phyloP scores from a whole-genome alignment of 2,888 invertebrate species.

The Pantelozetes paolii region DNA sequence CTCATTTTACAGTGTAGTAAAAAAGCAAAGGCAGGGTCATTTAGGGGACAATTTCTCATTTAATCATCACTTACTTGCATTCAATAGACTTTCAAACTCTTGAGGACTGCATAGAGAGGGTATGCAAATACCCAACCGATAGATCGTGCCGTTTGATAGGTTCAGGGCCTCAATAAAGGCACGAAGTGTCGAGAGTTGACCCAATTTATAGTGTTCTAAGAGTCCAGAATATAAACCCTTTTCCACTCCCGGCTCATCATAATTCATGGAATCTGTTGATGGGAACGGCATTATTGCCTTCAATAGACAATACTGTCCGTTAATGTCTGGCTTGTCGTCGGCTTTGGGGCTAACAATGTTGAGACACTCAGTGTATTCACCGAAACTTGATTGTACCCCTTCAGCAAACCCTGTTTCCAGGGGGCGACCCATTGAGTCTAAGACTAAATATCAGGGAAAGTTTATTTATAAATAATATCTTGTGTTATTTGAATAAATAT shows the following conservation, averaged over 20 bases:
- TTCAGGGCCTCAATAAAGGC: slow-evolving; percentile 30
- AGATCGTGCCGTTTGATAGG: slow-evolving; percentile 35
- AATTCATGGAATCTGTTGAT: background rate
- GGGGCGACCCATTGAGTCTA: background rate
- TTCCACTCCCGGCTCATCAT: background rate
- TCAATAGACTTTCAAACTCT: background rate
- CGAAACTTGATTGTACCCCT: background rate
- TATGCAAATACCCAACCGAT: slow-evolving; percentile 32
- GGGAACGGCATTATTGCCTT: slow-evolving; percentile 4
- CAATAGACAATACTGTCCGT: background rate
- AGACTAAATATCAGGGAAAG: background rate
- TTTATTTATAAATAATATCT: background rate
- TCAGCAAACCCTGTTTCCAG: background rate
- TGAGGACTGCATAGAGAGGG: background rate
- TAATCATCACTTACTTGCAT: slow-evolving; percentile 13
- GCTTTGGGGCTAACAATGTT: background rate
- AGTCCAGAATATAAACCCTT: background rate
- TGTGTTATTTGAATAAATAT: background rate
- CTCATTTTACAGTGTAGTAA: too few species aligned
- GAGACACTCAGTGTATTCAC: slow-evolving; percentile 10
- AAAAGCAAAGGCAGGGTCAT: too few species aligned
- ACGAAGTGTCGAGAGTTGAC: background rate
- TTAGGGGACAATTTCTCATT: too few species aligned
- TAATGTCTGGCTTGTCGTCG: background rate
- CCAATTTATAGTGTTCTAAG: background rate